Percentiles rank a stretch among this genome's conserved stretches.
Conservation (phyloP, 2,797 vertebrate species). For the Emydoidea blandingii region DNA sequence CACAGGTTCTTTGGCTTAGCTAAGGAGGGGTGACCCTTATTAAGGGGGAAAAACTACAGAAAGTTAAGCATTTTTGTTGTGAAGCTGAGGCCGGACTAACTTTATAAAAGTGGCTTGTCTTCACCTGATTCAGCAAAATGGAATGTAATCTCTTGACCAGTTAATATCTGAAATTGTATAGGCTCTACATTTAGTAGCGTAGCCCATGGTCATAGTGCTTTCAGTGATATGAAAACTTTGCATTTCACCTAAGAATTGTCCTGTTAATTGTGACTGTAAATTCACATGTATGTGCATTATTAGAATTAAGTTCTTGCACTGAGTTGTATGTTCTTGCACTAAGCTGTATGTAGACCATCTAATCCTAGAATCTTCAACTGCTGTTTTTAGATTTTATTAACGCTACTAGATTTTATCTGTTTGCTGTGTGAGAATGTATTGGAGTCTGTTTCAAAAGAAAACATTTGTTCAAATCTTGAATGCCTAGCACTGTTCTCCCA, state of each 20-base stretch:
- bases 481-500: constrained; percentile 54
- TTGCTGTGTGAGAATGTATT: constrained; percentile 52
- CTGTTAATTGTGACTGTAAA: background rate
- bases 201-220: constrained; percentile 2
- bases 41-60: background rate
- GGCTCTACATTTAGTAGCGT: background rate
- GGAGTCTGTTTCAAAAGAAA: constrained; percentile 52
- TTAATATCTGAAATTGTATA: constrained; percentile 47
- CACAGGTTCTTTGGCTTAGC: background rate
- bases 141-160: constrained; percentile 36
- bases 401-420: constrained; percentile 55
- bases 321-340: constrained; percentile 50
- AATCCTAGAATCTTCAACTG: constrained; percentile 52
- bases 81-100: constrained; percentile 38
- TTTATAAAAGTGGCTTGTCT: constrained; percentile 36
- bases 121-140: constrained; percentile 23
- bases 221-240: constrained; percentile 31
- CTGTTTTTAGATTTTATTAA: constrained; percentile 49
- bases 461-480: constrained; percentile 54
- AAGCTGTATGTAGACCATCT: constrained; percentile 63
- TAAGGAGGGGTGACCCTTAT: background rate
- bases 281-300: constrained; percentile 39
- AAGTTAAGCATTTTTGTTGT: background rate
- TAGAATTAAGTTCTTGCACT: constrained; percentile 25
- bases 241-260: background rate